Evolutionary conservation across 1,140 invertebrate species (phyloP).

Genomic region (Tetragnatha versicolor): DNA sequence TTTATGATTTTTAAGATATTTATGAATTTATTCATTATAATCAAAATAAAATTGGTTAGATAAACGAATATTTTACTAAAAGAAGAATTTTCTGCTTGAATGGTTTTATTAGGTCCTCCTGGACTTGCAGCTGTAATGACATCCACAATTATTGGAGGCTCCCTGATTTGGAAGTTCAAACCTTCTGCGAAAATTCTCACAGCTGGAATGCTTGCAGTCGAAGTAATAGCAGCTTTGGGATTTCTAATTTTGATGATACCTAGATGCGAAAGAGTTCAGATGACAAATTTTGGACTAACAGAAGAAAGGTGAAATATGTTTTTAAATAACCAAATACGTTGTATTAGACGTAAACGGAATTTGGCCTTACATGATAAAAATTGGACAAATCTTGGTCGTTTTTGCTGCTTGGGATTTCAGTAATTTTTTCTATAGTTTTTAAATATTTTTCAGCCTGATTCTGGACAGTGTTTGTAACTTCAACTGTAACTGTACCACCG

Average conservation of each 20-base stretch:
- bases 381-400: too few relatives aligned
- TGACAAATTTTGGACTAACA: slow-evolving; percentile 16
- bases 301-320: too few relatives aligned
- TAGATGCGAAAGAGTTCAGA: slow-evolving; percentile 68
- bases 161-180: slow-evolving; percentile 74
- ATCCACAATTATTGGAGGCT: slow-evolving; percentile 73
- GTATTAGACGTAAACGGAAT: too few relatives aligned
- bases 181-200: slow-evolving; percentile 74
- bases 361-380: too few relatives aligned
- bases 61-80: too few relatives aligned
- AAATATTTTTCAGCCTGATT: neutral
- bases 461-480: slow-evolving; percentile 3
- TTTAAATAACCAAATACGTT: too few relatives aligned
- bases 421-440: too few relatives aligned
- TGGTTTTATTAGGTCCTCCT: slow-evolving; percentile 62
- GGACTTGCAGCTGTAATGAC: slow-evolving; percentile 75
- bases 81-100: too few relatives aligned
- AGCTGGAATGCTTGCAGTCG: slow-evolving; percentile 76
- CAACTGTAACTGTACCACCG: slow-evolving; percentile 9
- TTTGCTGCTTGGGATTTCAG: too few relatives aligned
- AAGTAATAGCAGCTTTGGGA: slow-evolving; percentile 71
- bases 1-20: too few relatives aligned
- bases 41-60: too few relatives aligned
- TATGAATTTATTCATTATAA: too few relatives aligned
- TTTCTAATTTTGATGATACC: slow-evolving; percentile 74